A percentile compares a stretch with the other conserved stretches of the same genome.
These are phyloP conservation scores for Coelinius sp. DNA, from an alignment of 2,888 invertebrate genomes.

Conservation along the genomic window DNA sequence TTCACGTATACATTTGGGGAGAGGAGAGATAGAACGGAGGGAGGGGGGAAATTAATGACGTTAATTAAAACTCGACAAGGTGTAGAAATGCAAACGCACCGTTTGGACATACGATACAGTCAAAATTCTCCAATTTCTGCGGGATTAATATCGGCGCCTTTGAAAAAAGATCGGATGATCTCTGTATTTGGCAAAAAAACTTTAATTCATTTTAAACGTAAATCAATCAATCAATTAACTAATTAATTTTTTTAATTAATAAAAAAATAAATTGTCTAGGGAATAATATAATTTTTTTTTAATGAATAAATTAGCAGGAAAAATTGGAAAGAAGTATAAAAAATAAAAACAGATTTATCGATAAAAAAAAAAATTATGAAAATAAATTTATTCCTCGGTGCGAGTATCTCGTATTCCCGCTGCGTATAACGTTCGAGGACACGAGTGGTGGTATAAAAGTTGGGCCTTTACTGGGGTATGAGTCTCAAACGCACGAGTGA, in stretches of 20 bases:
- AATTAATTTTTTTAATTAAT: too few relatives aligned
- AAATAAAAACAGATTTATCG: neutral
- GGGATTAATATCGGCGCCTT: slow-evolving; percentile 42
- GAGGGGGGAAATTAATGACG: slow-evolving; percentile 52
- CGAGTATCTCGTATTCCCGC: slow-evolving; percentile 27
- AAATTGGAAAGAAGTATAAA: neutral
- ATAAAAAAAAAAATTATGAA: neutral
- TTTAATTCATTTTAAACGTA: neutral
- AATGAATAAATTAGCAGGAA: neutral
- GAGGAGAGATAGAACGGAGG: neutral
- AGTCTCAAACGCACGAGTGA: slow-evolving; percentile 28
- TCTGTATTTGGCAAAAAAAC: slow-evolving; percentile 12
- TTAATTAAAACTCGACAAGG: slow-evolving; percentile 53
- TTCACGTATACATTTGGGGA: neutral
- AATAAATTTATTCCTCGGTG: slow-evolving; percentile 11
- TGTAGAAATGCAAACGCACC: slow-evolving; percentile 49
- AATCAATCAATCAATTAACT: neutral
- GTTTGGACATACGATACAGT: slow-evolving; percentile 40
- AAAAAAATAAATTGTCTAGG: too few relatives aligned
- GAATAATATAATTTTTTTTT: too few relatives aligned
- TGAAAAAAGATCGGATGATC: slow-evolving; percentile 37
- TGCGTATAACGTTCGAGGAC: slow-evolving; percentile 28
- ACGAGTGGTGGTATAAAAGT: slow-evolving; percentile 42
- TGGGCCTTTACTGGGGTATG: slow-evolving; percentile 30
- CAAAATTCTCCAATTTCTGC: slow-evolving; percentile 45